Evolutionary conservation across 2,113 vertebrate species (phyloP).

Genomic region (Tachycineta bicolor): DNA sequence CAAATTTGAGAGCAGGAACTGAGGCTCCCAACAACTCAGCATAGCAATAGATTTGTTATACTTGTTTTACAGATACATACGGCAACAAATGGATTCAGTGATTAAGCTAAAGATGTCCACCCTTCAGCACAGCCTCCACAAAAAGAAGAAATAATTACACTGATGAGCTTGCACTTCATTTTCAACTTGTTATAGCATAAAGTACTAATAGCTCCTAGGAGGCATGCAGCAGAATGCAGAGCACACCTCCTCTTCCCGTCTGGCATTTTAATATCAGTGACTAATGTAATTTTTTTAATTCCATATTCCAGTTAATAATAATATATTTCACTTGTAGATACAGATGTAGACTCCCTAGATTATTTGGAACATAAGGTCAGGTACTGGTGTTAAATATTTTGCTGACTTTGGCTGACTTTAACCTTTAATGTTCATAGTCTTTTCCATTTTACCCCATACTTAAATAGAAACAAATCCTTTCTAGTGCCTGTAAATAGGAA

Average conservation of each 20-base stretch:
- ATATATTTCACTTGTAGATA: not conserved
- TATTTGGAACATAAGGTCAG: not conserved
- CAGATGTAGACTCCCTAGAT: not conserved
- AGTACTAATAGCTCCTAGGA: not conserved
- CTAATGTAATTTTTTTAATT: not conserved
- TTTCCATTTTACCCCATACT: not conserved
- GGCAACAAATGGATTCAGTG: not conserved
- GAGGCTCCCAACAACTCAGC: not conserved
- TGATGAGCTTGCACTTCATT: constrained; percentile 54
- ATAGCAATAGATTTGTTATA: constrained; percentile 41
- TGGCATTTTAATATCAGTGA: not conserved
- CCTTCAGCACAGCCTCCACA: not conserved
- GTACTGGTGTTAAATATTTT: not conserved
- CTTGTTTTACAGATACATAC: constrained; percentile 13
- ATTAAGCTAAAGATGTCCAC: constrained; percentile 32
- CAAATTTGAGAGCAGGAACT: not conserved
- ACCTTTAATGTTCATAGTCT: not conserved
- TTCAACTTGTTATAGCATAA: constrained; percentile 47
- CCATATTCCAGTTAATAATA: not conserved
- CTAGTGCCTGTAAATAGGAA: not conserved
- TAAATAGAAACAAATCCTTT: not conserved
- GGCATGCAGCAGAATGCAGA: not conserved
- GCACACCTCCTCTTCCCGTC: not conserved
- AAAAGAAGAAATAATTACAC: constrained; percentile 23
- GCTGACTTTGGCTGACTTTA: not conserved